phyloP scores from a whole-genome alignment of 2,797 vertebrate genomes.

The Tapera naevia region DNA sequence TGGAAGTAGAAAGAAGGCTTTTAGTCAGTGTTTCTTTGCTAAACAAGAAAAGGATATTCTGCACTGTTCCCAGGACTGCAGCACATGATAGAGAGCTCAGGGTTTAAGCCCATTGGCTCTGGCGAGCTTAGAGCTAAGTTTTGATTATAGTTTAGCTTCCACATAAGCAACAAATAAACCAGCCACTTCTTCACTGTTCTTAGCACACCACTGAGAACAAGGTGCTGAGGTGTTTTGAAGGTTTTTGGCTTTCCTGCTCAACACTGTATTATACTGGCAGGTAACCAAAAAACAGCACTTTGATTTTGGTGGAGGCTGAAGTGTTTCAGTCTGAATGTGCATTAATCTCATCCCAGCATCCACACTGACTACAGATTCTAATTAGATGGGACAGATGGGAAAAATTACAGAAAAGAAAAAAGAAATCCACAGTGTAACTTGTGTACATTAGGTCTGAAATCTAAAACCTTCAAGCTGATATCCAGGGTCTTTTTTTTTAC shows the following conservation, averaged over 20 bases:
- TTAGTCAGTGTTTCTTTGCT: not conserved
- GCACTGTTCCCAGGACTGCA: not conserved
- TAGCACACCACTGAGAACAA: not conserved
- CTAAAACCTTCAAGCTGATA: conserved; percentile 52
- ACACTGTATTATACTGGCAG: not conserved
- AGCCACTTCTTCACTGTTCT: not conserved
- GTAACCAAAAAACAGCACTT: not conserved
- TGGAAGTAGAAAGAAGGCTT: not conserved
- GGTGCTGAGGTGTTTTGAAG: conserved; percentile 7
- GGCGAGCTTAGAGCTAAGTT: not conserved
- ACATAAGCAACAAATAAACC: not conserved
- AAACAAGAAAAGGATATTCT: not conserved
- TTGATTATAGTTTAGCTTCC: not conserved
- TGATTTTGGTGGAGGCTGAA: not conserved
- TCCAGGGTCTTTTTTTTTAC: not conserved
- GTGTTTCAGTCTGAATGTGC: not conserved
- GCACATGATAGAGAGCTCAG: not conserved
- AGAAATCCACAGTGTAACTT: conserved; percentile 27
- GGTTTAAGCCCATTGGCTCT: not conserved
- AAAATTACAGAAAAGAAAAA: conserved; percentile 40
- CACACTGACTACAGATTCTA: not conserved
- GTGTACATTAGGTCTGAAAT: conserved; percentile 39
- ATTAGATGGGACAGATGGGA: conserved; percentile 48
- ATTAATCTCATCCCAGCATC: not conserved
- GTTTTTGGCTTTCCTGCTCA: not conserved